Evolutionary conservation across 2,113 vertebrate genomes (phyloP).

Genomic region (Scolopax mira): DNA sequence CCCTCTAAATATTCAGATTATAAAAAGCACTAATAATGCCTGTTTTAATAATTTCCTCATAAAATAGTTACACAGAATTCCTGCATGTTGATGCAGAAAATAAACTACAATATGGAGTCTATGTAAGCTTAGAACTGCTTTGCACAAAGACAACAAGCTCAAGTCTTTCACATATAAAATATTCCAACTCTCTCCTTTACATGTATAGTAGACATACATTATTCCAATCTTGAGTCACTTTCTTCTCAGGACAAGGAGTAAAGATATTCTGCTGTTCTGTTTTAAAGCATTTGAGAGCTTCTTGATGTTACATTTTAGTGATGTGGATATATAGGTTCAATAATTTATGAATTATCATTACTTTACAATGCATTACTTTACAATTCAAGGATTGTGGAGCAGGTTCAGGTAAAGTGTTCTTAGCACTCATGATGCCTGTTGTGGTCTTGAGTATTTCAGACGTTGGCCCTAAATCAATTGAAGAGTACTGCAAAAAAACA

Average conservation of each 20-base stretch:
- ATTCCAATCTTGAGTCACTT: neutral
- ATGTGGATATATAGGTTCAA: neutral
- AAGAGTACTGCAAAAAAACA: neutral
- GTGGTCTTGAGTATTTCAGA: neutral
- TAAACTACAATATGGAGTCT: neutral
- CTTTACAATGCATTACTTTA: neutral
- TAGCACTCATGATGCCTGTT: rapidly evolving
- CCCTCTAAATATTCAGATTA: neutral
- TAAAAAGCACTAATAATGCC: neutral
- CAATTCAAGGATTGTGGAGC: neutral
- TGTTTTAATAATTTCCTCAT: neutral
- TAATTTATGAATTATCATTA: neutral
- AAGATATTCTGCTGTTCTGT: neutral
- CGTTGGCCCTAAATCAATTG: neutral
- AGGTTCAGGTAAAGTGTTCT: neutral
- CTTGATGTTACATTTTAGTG: neutral
- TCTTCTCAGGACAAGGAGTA: neutral
- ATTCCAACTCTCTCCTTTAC: neutral
- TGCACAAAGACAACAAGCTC: neutral
- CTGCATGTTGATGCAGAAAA: neutral
- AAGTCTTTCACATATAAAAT: neutral
- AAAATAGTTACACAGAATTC: neutral
- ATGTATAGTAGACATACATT: neutral
- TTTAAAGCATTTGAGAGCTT: neutral
- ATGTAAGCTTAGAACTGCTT: neutral